Conservation (phyloP, 2,113 vertebrate species). For the Myotis davidii region DNA sequence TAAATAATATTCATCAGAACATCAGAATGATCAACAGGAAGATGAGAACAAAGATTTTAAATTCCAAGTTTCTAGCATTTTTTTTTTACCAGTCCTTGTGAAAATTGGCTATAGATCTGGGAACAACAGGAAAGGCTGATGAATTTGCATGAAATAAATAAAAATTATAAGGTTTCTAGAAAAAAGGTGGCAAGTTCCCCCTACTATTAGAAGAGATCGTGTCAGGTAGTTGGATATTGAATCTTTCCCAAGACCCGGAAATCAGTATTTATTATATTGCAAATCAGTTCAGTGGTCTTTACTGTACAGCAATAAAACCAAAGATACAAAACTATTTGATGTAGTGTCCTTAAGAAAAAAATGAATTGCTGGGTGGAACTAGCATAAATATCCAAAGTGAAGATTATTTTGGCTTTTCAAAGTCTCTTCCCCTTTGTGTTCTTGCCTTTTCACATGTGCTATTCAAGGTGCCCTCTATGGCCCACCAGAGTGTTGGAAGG, state of each 20-base stretch:
- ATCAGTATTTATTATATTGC: not conserved
- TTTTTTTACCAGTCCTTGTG: not conserved
- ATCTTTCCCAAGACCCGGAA: not conserved
- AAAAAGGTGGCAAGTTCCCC: not conserved
- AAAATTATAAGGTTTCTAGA: not conserved
- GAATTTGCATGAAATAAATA: not conserved
- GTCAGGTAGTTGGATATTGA: not conserved
- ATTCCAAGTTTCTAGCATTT: not conserved
- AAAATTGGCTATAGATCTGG: not conserved
- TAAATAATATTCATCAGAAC: not conserved
- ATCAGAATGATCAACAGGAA: not conserved
- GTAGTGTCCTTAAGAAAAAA: not conserved
- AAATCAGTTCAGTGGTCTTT: not conserved
- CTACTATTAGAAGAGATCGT: not conserved
- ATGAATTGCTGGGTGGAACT: not conserved
- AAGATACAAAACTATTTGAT: not conserved
- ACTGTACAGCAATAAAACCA: not conserved
- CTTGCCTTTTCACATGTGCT: fast-evolving
- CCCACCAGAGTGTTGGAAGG: not conserved
- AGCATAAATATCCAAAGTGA: not conserved
- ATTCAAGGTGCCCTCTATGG: not conserved
- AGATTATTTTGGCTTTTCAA: not conserved
- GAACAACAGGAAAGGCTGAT: not conserved
- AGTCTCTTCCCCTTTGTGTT: not conserved
- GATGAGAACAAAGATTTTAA: not conserved